Base-by-base conservation (phyloP, 2,113 vertebrate species). In the Forbesichthys agassizii region DNA sequence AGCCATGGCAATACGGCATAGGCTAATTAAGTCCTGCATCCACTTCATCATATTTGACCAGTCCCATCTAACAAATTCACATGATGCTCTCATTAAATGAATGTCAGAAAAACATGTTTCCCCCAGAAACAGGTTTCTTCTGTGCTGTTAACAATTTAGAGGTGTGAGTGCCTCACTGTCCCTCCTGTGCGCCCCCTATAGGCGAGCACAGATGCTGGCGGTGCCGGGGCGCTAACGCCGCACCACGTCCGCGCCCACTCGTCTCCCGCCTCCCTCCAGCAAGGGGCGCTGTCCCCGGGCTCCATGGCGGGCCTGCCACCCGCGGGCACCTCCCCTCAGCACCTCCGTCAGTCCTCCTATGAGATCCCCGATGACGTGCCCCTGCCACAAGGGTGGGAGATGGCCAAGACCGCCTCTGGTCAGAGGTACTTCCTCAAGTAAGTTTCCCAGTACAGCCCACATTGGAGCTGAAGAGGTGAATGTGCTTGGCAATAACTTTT, bases 381-480 rank as follows among this genome's bases (percentile, higher is more conserved):
- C 52, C 88, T 99, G 80, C 98, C 97, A 1, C 93, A 95, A 0
- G 98, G 96, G 3, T 99, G 98, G 98, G 98, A 99, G 90, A 99
- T 99, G 98, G 98, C 98, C 33, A 99, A 99, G 89, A 99, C 98
- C 0, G 81, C 94, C 11, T 98, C 97, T 13, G 98, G 98, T 51
- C 98, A 99, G 92, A 95, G 98, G 94, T 99, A 99, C 91, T 99
- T 99, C 73, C 93, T 99, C 77, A 99, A 99, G 98, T 98, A 91
- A 96, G 98, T 95, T 64, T 65, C 47, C n/a, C 4, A 10, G 33
- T 53, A 3, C 47, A 9, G 11, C 12, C 7, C 27, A 33, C 16
- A 42, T 6, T 42, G 36, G 36, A 5, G 7, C 36, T 42, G 36
- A 42, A 42, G 36, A 42, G 0, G 36, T 42, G 36, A 16, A 56